Conservation (phyloP, 2,113 vertebrate species). For the Potamarius usumacintae region DNA sequence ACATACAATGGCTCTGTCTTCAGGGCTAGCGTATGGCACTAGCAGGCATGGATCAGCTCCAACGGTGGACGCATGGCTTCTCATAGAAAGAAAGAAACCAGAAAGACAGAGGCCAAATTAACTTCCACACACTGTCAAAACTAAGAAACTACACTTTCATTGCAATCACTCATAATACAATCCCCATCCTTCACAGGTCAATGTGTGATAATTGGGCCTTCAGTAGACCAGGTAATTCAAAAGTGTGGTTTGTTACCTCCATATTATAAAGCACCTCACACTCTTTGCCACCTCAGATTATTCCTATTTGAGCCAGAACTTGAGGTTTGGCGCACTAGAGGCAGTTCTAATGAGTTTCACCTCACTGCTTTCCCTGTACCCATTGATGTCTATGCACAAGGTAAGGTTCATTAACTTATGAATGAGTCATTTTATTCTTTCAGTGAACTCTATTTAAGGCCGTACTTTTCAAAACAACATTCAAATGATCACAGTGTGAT, state of each 20-base stretch:
- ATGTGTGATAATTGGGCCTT: constrained; percentile 70
- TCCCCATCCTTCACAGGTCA: constrained; percentile 66
- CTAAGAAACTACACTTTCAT: constrained; percentile 62
- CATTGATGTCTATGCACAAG: constrained; percentile 60
- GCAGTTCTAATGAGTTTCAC: constrained; percentile 54
- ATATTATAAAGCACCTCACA: constrained; percentile 49
- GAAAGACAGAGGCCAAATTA: constrained; percentile 44
- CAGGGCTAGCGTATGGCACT: constrained; percentile 17
- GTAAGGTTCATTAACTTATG: constrained; percentile 55
- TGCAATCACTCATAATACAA: constrained; percentile 70
- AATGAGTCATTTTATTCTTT: constrained; percentile 46
- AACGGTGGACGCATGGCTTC: constrained; percentile 16
- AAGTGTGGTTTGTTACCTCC: constrained; percentile 60
- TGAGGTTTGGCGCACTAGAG: constrained; percentile 45
- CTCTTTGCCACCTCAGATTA: constrained; percentile 53
- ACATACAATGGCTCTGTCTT: constrained; percentile 41
- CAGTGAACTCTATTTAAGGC: background rate
- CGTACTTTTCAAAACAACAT: constrained; percentile 8
- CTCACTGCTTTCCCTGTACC: constrained; percentile 43
- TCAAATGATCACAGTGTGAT: constrained; percentile 3
- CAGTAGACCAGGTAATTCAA: constrained; percentile 71
- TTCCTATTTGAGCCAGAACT: constrained; percentile 40
- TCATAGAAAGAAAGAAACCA: constrained; percentile 12
- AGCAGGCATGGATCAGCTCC: constrained; percentile 32
- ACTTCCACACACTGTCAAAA: constrained; percentile 49